Base-by-base conservation (phyloP, 2,113 vertebrate genomes). In the Percopsis transmontana region DNA sequence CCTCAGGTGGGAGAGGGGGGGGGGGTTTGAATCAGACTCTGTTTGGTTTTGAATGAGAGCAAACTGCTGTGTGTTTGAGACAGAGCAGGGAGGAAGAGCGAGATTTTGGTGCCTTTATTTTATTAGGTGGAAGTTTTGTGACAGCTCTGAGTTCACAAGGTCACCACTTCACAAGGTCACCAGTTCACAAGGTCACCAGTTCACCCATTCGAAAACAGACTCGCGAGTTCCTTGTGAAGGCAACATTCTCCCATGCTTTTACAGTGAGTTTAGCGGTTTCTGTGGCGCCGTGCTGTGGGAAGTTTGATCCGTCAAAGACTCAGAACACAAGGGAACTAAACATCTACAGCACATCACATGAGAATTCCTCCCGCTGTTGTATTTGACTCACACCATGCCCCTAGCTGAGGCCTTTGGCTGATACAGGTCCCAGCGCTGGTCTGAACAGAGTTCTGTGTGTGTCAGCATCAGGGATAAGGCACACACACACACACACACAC, bases 341-440 rank as follows among this genome's bases (percentile, higher is more conserved):
- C 42, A 33, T 33, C 42, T 15, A 44, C 42, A 44, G 48, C 13
- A 1, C 24, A 60, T 51, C 20, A 62, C 20, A 66, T 27, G 21
- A 61, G 65, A 45, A 40, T 3, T 58, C 44, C 40, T 39, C 33
- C 44, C 27, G 50, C 45, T 62, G 62, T 52, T 59, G 38, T 18
- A 33, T 64, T 45, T 15, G 10, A 65, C 8, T 57, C 19, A 53
- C 19, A 19, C 59, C 54, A 64, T 64, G 69, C 80, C 77, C 77
- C 82, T 81, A 72, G 70, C 38, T 58, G 21, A 70, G 9, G 16
- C 41, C 66, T 18, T 1, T 2, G 66, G 55, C 58, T 82, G 67
- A 33, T 85, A 38, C 66, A 64, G 56, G 62, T 81, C 60, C 72
- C 72, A 60, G 19, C 56, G 76, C 78, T 66, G 76, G 62, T 48